These are phyloP conservation scores for Varecia variegata DNA, from an alignment of 2,797 vertebrate species.

Conservation along the genomic window DNA sequence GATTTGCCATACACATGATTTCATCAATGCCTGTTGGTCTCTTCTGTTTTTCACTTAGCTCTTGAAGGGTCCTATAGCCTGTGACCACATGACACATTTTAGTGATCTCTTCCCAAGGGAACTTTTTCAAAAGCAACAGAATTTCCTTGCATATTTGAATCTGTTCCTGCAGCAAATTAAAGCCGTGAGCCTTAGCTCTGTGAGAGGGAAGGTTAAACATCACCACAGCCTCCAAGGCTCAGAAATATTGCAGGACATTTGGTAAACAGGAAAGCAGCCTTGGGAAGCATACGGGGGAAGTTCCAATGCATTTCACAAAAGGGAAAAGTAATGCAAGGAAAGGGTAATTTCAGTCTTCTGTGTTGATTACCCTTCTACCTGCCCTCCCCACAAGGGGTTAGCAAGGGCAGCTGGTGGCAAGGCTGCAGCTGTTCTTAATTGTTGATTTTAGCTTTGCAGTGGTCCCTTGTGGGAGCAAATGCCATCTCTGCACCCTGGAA, in stretches of 20 bases:
- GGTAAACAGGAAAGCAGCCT: not conserved
- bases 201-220: not conserved
- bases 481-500: conserved; percentile 1
- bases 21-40: not conserved
- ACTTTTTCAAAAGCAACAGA: not conserved
- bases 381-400: not conserved
- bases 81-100: not conserved
- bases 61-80: not conserved
- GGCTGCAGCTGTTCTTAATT: conserved; percentile 56
- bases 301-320: conserved; percentile 7
- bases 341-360: conserved; percentile 25
- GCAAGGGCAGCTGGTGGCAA: conserved; percentile 50
- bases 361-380: not conserved
- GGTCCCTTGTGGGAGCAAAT: conserved; percentile 45
- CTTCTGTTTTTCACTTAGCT: not conserved
- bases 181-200: not conserved
- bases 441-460: conserved; percentile 53
- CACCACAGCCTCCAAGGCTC: not conserved
- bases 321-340: not conserved
- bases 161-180: not conserved
- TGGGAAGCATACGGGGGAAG: not conserved
- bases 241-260: conserved; percentile 1
- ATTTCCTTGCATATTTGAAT: conserved; percentile 23
- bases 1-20: not conserved
- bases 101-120: not conserved